phyloP scores from a whole-genome alignment of 2,797 vertebrate genomes.

The Rhyacichthys aspro region DNA sequence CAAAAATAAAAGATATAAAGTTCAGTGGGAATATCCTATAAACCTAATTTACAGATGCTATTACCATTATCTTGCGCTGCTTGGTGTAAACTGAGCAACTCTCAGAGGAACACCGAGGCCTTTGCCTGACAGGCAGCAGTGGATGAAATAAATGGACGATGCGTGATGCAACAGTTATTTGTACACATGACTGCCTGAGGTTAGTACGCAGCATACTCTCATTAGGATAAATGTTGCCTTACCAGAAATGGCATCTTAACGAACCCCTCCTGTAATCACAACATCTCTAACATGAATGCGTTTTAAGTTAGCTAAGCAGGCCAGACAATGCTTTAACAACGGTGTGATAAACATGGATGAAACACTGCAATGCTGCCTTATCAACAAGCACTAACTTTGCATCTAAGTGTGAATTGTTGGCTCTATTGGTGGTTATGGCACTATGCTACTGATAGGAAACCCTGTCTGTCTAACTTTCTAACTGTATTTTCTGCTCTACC shows the following conservation, averaged over 20 bases:
- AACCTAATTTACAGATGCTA: slow-evolving; percentile 54
- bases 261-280: too few species aligned
- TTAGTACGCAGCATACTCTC: too few species aligned
- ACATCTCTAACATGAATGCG: too few species aligned
- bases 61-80: slow-evolving; percentile 48
- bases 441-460: slow-evolving; percentile 11
- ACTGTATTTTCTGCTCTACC: slow-evolving; percentile 36
- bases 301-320: too few species aligned
- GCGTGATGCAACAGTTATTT: slow-evolving; percentile 34
- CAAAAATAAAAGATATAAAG: slow-evolving; percentile 40
- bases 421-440: too few species aligned
- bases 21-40: slow-evolving; percentile 52
- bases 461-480: slow-evolving; percentile 10
- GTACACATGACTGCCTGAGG: slow-evolving; percentile 5
- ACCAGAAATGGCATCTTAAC: too few species aligned
- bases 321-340: too few species aligned
- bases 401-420: too few species aligned
- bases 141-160: slow-evolving; percentile 30
- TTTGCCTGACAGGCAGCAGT: slow-evolving; percentile 25
- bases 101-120: slow-evolving; percentile 40
- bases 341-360: too few species aligned
- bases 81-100: slow-evolving; percentile 44
- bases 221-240: too few species aligned
- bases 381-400: too few species aligned
- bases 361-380: too few species aligned